Conservation (phyloP, 2,113 vertebrate species). For the Hypanus sabinus region DNA sequence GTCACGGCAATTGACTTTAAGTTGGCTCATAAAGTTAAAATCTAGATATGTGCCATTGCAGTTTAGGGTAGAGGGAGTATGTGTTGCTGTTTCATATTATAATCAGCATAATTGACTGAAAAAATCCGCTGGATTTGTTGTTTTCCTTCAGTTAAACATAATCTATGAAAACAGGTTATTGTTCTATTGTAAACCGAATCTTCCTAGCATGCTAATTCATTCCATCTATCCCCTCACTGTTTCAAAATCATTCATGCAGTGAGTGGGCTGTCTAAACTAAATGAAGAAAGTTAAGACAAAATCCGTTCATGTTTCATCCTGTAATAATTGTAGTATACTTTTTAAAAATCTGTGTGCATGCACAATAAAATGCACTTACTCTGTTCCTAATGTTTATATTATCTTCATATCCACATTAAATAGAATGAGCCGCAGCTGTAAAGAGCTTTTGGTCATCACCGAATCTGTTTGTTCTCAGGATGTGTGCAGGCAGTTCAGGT, state of each 20-base stretch:
- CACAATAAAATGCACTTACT: background rate
- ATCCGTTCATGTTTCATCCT: background rate
- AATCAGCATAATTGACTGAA: background rate
- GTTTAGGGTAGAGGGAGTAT: background rate
- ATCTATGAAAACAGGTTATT: background rate
- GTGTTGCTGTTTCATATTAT: background rate
- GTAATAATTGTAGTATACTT: constrained; percentile 1
- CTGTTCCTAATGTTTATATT: background rate
- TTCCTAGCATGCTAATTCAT: background rate
- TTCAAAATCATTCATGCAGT: background rate
- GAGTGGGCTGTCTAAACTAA: background rate
- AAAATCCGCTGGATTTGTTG: background rate
- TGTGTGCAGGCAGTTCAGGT: background rate
- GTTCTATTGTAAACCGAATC: background rate
- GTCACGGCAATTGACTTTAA: background rate
- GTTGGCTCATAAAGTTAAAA: background rate
- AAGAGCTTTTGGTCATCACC: background rate
- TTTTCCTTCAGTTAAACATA: background rate
- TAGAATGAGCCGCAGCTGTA: background rate
- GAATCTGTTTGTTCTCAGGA: background rate
- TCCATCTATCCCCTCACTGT: background rate
- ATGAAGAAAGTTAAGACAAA: background rate
- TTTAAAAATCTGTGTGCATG: background rate
- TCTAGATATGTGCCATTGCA: background rate
- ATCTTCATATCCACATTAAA: background rate